phyloP scores from a whole-genome alignment of 2,797 vertebrate species.

The Microctenopoma lineatum region DNA sequence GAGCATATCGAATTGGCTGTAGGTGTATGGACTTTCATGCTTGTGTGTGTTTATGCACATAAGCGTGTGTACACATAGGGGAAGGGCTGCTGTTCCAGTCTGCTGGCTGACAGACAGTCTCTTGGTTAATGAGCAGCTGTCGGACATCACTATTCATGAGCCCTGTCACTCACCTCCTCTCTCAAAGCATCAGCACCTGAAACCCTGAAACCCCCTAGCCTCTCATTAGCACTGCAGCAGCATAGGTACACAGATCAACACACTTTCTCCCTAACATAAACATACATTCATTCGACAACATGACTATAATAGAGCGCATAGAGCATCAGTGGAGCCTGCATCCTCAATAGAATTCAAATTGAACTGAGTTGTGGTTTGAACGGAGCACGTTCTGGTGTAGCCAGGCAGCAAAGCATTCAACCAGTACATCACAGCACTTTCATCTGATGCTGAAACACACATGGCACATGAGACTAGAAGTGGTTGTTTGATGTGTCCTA shows the following conservation, averaged over 20 bases:
- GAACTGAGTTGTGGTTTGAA: constrained; percentile 37
- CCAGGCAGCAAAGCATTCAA: constrained; percentile 52
- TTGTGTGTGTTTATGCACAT: constrained; percentile 45
- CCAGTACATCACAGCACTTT: constrained; percentile 51
- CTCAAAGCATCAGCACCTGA: constrained; percentile 73
- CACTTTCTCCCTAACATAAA: constrained; percentile 10
- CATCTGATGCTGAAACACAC: constrained; percentile 50
- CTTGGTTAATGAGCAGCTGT: constrained; percentile 86
- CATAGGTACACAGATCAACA: constrained; percentile 33
- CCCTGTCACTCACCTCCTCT: constrained; percentile 78
- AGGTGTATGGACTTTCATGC: constrained; percentile 41
- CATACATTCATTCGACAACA: constrained; percentile 35
- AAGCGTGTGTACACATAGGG: constrained; percentile 51
- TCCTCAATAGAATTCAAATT: constrained; percentile 51
- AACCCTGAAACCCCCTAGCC: constrained; percentile 67
- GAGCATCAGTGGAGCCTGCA: constrained; percentile 17
- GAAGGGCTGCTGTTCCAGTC: constrained; percentile 68
- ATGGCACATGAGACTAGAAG: constrained; percentile 50
- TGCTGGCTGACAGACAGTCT: constrained; percentile 79
- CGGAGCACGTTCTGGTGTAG: constrained; percentile 42
- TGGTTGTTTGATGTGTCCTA: constrained; percentile 60
- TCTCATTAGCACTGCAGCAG: constrained; percentile 72
- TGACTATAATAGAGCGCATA: neutral
- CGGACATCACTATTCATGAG: constrained; percentile 85
- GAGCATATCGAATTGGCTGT: constrained; percentile 39